These are phyloP conservation scores for Phrynocephalus versicolor DNA, from an alignment of 2,113 vertebrate species.

Conservation along the genomic window DNA sequence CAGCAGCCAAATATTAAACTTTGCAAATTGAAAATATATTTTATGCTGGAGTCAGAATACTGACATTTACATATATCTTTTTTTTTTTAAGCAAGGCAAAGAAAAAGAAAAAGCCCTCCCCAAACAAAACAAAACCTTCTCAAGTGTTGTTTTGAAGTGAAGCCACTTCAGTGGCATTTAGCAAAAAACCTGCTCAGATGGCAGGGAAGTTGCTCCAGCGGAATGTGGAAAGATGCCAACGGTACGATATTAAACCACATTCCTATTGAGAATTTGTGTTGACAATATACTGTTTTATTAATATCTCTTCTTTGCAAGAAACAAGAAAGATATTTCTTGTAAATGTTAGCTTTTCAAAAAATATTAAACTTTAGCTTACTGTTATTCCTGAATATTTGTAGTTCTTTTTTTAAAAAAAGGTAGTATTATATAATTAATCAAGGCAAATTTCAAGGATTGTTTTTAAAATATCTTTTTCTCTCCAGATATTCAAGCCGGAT, in stretches of 20 bases:
- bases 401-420: too few species aligned
- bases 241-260: constrained; percentile 69
- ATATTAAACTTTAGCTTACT: constrained; percentile 14
- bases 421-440: neutral
- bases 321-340: constrained; percentile 33
- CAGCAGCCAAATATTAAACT: neutral
- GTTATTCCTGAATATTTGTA: neutral
- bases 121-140: constrained; percentile 70
- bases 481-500: neutral
- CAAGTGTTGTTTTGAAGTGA: constrained; percentile 73
- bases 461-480: neutral
- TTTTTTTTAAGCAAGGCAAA: constrained; percentile 49
- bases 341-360: constrained; percentile 18
- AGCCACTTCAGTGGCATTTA: constrained; percentile 75
- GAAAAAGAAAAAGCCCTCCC: constrained; percentile 57
- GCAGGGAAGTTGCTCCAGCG: constrained; percentile 73
- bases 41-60: constrained; percentile 45
- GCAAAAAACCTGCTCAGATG: constrained; percentile 75
- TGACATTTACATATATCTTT: constrained; percentile 21
- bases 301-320: constrained; percentile 48
- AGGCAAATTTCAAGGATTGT: neutral
- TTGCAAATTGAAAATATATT: constrained; percentile 32
- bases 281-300: constrained; percentile 62
- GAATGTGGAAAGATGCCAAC: constrained; percentile 72
- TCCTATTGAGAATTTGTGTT: constrained; percentile 73